phyloP scores from a whole-genome alignment of 1,140 invertebrate genomes.

The Reticulitermes speratus region DNA sequence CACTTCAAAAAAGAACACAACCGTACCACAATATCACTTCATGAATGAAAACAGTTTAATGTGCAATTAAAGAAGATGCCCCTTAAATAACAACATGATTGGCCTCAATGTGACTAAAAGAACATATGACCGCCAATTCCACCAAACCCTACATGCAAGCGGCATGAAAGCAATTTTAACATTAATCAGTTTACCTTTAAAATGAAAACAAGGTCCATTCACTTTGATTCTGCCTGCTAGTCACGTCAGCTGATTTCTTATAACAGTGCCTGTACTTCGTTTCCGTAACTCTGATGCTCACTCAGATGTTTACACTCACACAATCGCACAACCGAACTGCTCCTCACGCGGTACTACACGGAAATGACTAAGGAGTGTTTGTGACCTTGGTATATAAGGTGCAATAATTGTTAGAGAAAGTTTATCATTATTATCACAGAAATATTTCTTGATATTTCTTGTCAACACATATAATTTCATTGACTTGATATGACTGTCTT shows the following conservation, averaged over 20 bases:
- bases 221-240: neutral
- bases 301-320: neutral
- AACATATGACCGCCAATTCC: neutral
- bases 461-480: neutral
- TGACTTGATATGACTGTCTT: neutral
- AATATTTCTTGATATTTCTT: neutral
- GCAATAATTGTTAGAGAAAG: neutral
- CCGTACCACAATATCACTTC: neutral
- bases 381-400: conserved; percentile 6
- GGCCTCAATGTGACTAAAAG: neutral
- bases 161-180: neutral
- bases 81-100: neutral
- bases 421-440: neutral
- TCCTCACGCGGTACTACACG: neutral
- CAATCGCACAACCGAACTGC: neutral
- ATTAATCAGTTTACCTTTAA: neutral
- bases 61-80: neutral
- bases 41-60: neutral
- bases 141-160: neutral
- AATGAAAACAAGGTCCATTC: neutral
- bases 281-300: neutral
- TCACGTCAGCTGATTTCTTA: neutral
- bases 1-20: neutral
- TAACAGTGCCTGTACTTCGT: neutral
- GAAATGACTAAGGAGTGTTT: neutral